Evolutionary conservation across 2,113 vertebrate genomes (phyloP).

Genomic region (Tyto alba): DNA sequence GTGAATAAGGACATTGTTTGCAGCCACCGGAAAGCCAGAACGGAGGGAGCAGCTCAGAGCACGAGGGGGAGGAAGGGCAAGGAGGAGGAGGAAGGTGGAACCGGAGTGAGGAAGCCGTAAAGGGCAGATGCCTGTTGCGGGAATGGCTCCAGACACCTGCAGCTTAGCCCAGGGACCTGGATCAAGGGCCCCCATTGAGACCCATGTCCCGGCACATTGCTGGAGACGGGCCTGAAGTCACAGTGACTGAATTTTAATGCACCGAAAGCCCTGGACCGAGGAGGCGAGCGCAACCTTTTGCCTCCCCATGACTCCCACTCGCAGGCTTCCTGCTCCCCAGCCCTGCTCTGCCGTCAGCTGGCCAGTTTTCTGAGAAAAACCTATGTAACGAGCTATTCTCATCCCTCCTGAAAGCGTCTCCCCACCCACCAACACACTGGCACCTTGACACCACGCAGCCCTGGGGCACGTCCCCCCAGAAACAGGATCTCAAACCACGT

Average conservation of each 20-base stretch:
- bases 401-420: background rate
- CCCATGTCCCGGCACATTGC: background rate
- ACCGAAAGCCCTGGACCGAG: background rate
- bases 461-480: background rate
- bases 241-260: conserved; percentile 51
- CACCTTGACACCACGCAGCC: background rate
- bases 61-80: background rate
- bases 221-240: conserved; percentile 3
- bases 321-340: background rate
- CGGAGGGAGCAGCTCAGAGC: conserved; percentile 27
- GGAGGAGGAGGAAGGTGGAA: conserved; percentile 60
- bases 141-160: conserved; percentile 65
- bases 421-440: background rate
- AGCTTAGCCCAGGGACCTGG: background rate
- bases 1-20: conserved; percentile 62
- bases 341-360: background rate
- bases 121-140: conserved; percentile 45
- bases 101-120: background rate
- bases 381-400: background rate
- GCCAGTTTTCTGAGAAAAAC: background rate
- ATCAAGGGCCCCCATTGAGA: conserved; percentile 53
- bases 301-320: background rate
- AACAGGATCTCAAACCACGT: background rate
- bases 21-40: conserved; percentile 52
- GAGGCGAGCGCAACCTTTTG: background rate